phyloP scores from a whole-genome alignment of 2,113 vertebrate species.

The Saimiri boliviensis region DNA sequence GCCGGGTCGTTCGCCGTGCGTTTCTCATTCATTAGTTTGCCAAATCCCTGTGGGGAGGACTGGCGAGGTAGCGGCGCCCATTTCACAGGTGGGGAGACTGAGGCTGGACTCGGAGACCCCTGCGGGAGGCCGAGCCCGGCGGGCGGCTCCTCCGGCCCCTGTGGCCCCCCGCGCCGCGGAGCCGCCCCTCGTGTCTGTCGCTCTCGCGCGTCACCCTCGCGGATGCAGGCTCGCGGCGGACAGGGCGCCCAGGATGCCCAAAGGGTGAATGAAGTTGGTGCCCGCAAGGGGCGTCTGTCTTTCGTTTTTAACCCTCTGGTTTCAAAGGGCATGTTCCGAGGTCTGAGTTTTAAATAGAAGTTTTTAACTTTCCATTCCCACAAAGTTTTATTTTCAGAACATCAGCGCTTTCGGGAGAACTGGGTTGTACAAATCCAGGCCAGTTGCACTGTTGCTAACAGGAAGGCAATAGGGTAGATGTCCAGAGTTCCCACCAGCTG shows the following conservation, averaged over 20 bases:
- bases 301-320: background rate
- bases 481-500: background rate
- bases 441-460: fast-evolving
- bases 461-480: background rate
- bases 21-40: slow-evolving; percentile 41
- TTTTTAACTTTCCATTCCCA: background rate
- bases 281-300: background rate
- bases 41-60: background rate
- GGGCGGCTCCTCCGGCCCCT: background rate
- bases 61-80: background rate
- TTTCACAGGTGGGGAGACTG: background rate
- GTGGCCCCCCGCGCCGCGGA: fast-evolving
- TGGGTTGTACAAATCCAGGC: background rate
- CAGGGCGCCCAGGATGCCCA: background rate
- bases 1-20: background rate
- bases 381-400: slow-evolving; percentile 12
- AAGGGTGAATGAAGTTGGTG: background rate
- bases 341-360: background rate
- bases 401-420: background rate
- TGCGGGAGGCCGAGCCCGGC: background rate
- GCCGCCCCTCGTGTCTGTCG: background rate
- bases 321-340: background rate
- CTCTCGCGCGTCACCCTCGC: background rate
- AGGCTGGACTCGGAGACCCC: background rate
- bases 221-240: background rate